phyloP scores from a whole-genome alignment of 2,797 vertebrate species.

The Harpagifer antarcticus region DNA sequence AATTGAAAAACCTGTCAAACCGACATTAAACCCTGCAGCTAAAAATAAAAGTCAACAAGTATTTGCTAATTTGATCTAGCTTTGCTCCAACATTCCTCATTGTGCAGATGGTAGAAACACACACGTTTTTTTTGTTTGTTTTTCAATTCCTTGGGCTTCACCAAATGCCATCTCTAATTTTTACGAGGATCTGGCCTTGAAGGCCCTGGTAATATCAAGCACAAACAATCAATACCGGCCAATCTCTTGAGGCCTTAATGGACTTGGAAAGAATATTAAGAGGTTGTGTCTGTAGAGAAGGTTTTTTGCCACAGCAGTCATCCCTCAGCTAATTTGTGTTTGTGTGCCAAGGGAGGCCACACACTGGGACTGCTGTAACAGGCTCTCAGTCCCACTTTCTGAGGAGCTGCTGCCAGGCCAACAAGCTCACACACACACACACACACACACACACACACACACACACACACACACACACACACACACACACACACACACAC shows the following conservation, averaged over 20 bases:
- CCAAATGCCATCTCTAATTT: slow-evolving; percentile 81
- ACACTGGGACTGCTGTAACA: slow-evolving; percentile 81
- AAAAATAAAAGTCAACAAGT: slow-evolving; percentile 62
- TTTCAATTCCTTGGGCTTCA: slow-evolving; percentile 78
- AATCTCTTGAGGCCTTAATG: slow-evolving; percentile 84
- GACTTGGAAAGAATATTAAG: slow-evolving; percentile 88
- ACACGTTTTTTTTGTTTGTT: slow-evolving; percentile 79
- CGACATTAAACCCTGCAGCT: slow-evolving; percentile 58
- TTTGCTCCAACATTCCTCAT: slow-evolving; percentile 66
- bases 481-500: slow-evolving; percentile 50
- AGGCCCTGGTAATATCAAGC: slow-evolving; percentile 84
- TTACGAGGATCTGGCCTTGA: slow-evolving; percentile 75
- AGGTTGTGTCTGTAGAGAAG: slow-evolving; percentile 82
- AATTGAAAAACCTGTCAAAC: slow-evolving; percentile 60
- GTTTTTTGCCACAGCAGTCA: slow-evolving; percentile 80
- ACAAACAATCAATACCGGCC: slow-evolving; percentile 87
- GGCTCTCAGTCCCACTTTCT: slow-evolving; percentile 79
- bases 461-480: slow-evolving; percentile 56
- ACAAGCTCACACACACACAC: slow-evolving; percentile 57
- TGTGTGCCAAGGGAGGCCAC: slow-evolving; percentile 83
- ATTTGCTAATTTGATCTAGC: slow-evolving; percentile 73
- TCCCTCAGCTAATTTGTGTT: slow-evolving; percentile 84
- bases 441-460: slow-evolving; percentile 57
- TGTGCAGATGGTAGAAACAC: slow-evolving; percentile 53
- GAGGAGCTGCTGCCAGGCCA: slow-evolving; percentile 74